Conservation (phyloP, 2,797 vertebrate species). For the Pseudocheirus occidentalis region DNA sequence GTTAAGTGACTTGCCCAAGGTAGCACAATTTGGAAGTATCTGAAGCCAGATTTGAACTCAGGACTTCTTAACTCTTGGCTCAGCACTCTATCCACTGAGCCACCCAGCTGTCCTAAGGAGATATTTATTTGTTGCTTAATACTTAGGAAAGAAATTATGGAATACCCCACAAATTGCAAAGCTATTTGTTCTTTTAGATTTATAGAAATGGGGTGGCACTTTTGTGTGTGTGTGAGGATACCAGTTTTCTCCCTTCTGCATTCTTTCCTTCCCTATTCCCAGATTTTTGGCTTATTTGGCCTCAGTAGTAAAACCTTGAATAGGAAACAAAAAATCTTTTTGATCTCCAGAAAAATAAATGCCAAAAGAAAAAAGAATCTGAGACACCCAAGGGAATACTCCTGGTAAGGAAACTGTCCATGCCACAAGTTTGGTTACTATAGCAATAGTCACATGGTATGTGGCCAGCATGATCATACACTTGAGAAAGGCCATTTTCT, state of each 20-base stretch:
- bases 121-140: neutral
- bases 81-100: neutral
- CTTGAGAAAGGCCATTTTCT: conserved; percentile 62
- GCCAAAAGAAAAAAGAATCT: conserved; percentile 26
- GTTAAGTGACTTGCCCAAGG: neutral
- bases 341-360: conserved; percentile 32
- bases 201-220: neutral
- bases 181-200: neutral
- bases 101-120: neutral
- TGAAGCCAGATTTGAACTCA: neutral
- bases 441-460: conserved; percentile 69
- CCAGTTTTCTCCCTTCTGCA: neutral
- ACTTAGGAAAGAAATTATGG: neutral
- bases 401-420: conserved; percentile 59
- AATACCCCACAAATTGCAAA: conserved; percentile 1
- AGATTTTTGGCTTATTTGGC: neutral
- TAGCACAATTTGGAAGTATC: neutral
- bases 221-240: neutral
- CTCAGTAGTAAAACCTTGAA: conserved; percentile 8
- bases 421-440: conserved; percentile 78
- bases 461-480: conserved; percentile 67
- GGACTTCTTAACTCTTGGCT: neutral
- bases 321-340: neutral
- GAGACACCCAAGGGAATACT: conserved; percentile 65
- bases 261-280: conserved; percentile 6